Conservation (phyloP, 1,140 invertebrate genomes). For the Anagrus nilaparvatae region DNA sequence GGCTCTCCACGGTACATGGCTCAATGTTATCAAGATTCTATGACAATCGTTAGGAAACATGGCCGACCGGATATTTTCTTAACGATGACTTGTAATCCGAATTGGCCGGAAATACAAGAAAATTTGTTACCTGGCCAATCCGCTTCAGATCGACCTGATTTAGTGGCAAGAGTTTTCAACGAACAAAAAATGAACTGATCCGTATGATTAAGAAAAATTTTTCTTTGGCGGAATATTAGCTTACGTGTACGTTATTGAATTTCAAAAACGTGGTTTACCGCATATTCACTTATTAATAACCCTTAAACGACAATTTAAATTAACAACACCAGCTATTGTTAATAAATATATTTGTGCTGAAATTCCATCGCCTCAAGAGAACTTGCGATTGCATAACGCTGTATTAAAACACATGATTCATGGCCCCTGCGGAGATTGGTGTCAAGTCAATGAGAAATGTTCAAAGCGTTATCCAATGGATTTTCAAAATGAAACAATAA, state of each 20-base stretch:
- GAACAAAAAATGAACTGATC: no score
- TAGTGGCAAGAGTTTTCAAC: no score
- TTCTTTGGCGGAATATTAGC: no score
- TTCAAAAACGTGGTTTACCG: slow-evolving; percentile 35
- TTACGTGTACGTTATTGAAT: no score
- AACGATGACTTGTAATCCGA: no score
- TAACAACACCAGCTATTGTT: slow-evolving; percentile 20
- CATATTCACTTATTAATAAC: slow-evolving; percentile 31
- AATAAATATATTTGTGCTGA: slow-evolving; percentile 34
- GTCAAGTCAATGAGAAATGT: slow-evolving; percentile 17
- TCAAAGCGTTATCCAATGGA: slow-evolving; percentile 22
- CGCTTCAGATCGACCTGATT: no score
- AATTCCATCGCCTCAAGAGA: slow-evolving; percentile 30
- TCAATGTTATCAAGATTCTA: slow-evolving; percentile 33
- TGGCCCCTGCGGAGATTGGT: slow-evolving; percentile 27
- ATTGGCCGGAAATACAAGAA: no score
- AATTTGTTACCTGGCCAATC: no score
- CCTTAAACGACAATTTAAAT: slow-evolving; percentile 26
- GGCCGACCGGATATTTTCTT: no score
- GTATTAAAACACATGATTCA: slow-evolving; percentile 30
- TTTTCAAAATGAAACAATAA: slow-evolving; percentile 20
- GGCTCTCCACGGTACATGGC: slow-evolving; percentile 34
- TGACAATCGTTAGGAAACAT: slow-evolving; percentile 35
- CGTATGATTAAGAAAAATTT: no score
- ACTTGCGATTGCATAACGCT: no score